These are phyloP conservation scores for Achlya flavicornis DNA, from an alignment of 2,888 invertebrate species.

Conservation along the genomic window DNA sequence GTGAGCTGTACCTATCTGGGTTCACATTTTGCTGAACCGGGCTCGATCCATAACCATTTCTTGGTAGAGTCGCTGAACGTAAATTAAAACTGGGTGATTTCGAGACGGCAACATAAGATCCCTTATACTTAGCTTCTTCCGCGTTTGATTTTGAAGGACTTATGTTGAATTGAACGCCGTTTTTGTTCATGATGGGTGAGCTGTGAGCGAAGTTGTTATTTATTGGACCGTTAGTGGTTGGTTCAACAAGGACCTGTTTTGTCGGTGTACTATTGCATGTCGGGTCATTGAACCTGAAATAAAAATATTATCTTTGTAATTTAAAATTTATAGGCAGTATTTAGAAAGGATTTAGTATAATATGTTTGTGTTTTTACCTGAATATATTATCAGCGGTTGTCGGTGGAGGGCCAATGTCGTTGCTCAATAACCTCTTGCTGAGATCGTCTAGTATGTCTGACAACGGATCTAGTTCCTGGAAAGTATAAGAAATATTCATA, in stretches of 20 bases:
- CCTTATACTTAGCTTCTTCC: slow-evolving; percentile 75
- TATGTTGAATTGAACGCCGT: slow-evolving; percentile 81
- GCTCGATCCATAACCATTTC: slow-evolving; percentile 85
- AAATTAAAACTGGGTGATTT: slow-evolving; percentile 79
- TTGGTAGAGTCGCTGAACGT: slow-evolving; percentile 88
- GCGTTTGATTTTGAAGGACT: slow-evolving; percentile 75
- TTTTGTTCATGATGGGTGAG: slow-evolving; percentile 82
- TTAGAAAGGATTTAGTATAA: background rate
- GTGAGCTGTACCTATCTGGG: slow-evolving; percentile 79
- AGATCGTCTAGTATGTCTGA: slow-evolving; percentile 88
- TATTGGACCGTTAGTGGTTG: slow-evolving; percentile 57
- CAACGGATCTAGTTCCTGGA: slow-evolving; percentile 85
- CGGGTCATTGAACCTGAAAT: slow-evolving; percentile 86
- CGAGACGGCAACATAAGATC: slow-evolving; percentile 63
- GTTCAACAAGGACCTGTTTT: slow-evolving; percentile 54
- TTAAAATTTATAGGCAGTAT: no score
- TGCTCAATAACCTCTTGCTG: slow-evolving; percentile 84
- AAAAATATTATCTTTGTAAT: background rate
- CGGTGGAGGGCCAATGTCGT: slow-evolving; percentile 64
- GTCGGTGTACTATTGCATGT: slow-evolving; percentile 74
- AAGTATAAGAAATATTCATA: slow-evolving; percentile 20
- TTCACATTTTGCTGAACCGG: slow-evolving; percentile 72
- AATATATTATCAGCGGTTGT: slow-evolving; percentile 85
- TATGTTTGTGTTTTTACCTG: slow-evolving; percentile 57
- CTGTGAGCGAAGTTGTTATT: slow-evolving; percentile 75